Evolutionary conservation across 2,888 invertebrate genomes (phyloP).

Genomic region (Eremobia ochroleuca): DNA sequence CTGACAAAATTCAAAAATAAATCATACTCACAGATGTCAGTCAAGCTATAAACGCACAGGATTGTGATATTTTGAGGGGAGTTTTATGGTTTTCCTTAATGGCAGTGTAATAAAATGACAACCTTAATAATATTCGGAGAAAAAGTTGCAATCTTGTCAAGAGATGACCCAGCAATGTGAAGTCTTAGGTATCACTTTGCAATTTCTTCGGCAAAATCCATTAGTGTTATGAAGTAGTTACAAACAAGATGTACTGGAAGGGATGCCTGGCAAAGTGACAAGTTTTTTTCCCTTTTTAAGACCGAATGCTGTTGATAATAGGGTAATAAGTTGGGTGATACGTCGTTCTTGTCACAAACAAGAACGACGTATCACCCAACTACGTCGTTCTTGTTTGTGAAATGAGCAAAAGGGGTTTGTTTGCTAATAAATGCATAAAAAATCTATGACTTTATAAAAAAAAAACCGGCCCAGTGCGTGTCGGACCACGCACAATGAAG

Average conservation of each 20-base stretch:
- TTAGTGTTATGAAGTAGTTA: slow-evolving; percentile 79
- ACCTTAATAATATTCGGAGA: slow-evolving; percentile 61
- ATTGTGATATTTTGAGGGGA: slow-evolving; percentile 72
- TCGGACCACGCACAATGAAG: too few relatives aligned
- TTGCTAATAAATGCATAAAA: background rate
- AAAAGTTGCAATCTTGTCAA: slow-evolving; percentile 74
- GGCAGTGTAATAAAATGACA: slow-evolving; percentile 74
- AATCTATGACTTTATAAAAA: background rate
- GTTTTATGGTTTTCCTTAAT: slow-evolving; percentile 76
- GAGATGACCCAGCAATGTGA: slow-evolving; percentile 70
- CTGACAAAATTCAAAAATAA: slow-evolving; percentile 18
- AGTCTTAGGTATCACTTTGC: slow-evolving; percentile 76
- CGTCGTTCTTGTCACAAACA: too few relatives aligned
- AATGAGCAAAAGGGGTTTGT: background rate
- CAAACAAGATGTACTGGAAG: slow-evolving; percentile 64
- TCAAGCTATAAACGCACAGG: slow-evolving; percentile 59
- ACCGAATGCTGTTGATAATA: background rate
- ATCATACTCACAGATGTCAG: slow-evolving; percentile 61
- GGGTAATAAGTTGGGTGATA: background rate
- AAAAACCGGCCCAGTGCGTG: too few relatives aligned
- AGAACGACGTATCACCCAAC: too few relatives aligned
- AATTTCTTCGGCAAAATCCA: slow-evolving; percentile 80
- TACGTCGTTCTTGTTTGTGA: background rate
- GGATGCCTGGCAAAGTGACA: background rate
- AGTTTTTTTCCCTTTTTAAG: background rate